These are phyloP conservation scores for Amblyopsis rosae DNA, from an alignment of 2,113 vertebrate species.

Conservation along the genomic window DNA sequence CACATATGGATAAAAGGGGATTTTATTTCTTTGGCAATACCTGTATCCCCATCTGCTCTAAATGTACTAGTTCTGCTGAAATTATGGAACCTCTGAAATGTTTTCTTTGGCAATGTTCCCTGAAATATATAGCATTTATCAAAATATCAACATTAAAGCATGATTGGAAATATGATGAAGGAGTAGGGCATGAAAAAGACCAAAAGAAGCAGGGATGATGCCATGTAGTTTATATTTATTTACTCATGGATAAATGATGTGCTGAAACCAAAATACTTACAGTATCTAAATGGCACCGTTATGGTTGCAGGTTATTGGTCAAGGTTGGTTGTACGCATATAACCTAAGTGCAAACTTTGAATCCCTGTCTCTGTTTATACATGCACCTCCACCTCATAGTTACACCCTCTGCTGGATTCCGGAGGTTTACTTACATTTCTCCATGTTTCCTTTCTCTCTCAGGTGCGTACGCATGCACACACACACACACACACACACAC, in stretches of 20 bases:
- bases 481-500: slow-evolving; percentile 1
- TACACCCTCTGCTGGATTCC: slow-evolving; percentile 1
- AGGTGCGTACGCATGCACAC: neutral
- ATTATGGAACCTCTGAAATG: slow-evolving; percentile 21
- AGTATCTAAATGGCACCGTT: neutral
- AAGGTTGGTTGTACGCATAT: neutral
- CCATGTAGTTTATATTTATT: neutral
- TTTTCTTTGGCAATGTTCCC: slow-evolving; percentile 22
- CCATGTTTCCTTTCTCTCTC: neutral
- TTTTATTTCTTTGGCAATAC: slow-evolving; percentile 53
- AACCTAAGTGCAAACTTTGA: slow-evolving; percentile 1
- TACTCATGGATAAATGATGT: slow-evolving; percentile 5
- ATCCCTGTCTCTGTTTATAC: neutral
- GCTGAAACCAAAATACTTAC: slow-evolving; percentile 2
- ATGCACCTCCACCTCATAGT: neutral
- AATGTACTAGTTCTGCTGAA: slow-evolving; percentile 35
- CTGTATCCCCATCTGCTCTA: slow-evolving; percentile 50
- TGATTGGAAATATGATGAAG: slow-evolving; percentile 8
- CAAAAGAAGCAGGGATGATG: neutral
- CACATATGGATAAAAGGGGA: slow-evolving; percentile 5
- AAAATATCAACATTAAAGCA: slow-evolving; percentile 27
- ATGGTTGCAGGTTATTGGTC: neutral
- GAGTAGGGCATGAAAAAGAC: neutral
- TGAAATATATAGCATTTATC: slow-evolving; percentile 30
- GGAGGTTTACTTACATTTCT: slow-evolving; percentile 33